A percentile compares a stretch with the other conserved stretches of the same genome.
Evolutionary conservation across 2,888 invertebrate species (phyloP).

Genomic region (Alitta virens): DNA sequence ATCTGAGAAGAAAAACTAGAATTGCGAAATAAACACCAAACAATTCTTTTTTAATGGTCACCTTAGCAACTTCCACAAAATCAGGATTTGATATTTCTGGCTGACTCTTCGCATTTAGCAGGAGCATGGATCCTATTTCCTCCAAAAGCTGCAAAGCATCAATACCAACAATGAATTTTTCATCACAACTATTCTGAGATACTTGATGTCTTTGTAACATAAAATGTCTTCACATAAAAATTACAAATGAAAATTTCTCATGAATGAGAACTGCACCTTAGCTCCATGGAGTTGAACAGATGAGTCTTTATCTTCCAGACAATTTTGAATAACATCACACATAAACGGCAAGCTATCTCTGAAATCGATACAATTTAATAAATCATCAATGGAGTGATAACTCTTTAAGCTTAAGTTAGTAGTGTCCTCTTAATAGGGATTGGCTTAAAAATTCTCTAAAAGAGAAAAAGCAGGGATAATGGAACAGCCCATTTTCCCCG

Average conservation of each 20-base stretch:
- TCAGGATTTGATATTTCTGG: not conserved
- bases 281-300: slow-evolving; percentile 74
- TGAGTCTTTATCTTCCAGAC: slow-evolving; percentile 65
- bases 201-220: not conserved
- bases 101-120: slow-evolving; percentile 14
- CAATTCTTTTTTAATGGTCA: no score
- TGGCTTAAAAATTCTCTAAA: no score
- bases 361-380: no score
- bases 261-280: slow-evolving; percentile 37
- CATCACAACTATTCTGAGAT: not conserved
- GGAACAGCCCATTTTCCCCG: no score
- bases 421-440: no score
- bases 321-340: slow-evolving; percentile 64
- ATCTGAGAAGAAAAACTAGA: no score
- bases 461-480: no score
- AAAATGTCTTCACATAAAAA: no score
- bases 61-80: slow-evolving; percentile 34
- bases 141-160: slow-evolving; percentile 62
- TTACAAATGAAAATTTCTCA: no score
- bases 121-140: slow-evolving; percentile 68
- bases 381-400: no score
- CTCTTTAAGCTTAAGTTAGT: no score
- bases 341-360: slow-evolving; percentile 64
- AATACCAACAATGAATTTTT: not conserved
- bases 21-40: no score